A percentile compares a stretch with the other conserved stretches of the same genome.
Evolutionary conservation across 2,888 invertebrate genomes (phyloP).

Genomic region (Tolmerus cingulatus): DNA sequence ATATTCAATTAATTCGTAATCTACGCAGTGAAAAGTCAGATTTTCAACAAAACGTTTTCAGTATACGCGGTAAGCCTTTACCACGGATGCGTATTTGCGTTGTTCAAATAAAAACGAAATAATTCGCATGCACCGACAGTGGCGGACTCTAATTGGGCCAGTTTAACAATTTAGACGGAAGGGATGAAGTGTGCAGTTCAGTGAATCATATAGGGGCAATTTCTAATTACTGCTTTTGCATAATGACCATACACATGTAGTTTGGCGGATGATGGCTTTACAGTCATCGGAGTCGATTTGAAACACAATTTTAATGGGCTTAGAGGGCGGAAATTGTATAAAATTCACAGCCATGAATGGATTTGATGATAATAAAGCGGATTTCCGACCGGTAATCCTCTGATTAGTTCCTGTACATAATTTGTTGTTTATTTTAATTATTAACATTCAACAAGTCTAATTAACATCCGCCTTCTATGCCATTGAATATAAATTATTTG

Average conservation of each 20-base stretch:
- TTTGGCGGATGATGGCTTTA: neutral
- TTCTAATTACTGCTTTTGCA: neutral
- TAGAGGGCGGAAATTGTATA: neutral
- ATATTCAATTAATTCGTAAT: neutral
- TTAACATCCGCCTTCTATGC: neutral
- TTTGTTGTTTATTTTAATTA: conserved; percentile 2
- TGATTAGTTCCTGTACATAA: conserved; percentile 15
- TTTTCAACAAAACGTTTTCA: neutral
- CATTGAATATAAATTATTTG: neutral
- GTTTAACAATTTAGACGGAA: neutral
- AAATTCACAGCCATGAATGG: neutral
- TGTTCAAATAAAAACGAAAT: neutral
- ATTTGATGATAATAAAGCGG: neutral
- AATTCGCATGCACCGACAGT: neutral
- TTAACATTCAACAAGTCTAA: conserved; percentile 10
- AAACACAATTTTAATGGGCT: conserved; percentile 19
- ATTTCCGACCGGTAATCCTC: neutral
- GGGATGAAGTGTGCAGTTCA: neutral
- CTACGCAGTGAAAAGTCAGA: neutral
- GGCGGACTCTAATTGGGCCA: neutral
- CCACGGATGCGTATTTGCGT: neutral
- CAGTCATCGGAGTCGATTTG: neutral
- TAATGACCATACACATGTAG: neutral
- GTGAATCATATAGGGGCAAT: neutral
- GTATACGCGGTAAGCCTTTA: neutral